Percentiles rank a stretch among this genome's conserved stretches.
Evolutionary conservation across 2,888 invertebrate species (phyloP).

Genomic region (Drosophila mulleri): DNA sequence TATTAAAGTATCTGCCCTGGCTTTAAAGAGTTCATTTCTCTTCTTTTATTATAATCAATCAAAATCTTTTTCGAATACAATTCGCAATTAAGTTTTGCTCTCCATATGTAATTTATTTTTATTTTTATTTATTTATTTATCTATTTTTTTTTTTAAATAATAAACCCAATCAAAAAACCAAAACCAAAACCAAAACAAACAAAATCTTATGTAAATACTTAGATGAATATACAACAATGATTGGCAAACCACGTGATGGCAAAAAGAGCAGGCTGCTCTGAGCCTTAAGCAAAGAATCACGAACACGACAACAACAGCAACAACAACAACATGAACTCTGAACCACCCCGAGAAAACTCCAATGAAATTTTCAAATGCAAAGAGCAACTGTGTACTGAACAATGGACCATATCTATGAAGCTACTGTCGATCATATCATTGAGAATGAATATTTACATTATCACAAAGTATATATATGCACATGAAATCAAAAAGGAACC

Average conservation of each 20-base stretch:
- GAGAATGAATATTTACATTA: conserved; percentile 3
- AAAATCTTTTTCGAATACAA: conserved; percentile 11
- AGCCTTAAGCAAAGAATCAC: conserved; percentile 60
- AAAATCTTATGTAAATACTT: conserved; percentile 78
- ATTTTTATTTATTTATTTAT: conserved; percentile 30
- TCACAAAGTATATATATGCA: conserved; percentile 3
- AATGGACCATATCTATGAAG: conserved; percentile 31
- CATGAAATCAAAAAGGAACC: conserved; percentile 25
- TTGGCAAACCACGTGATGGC: conserved; percentile 85
- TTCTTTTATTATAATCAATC: neutral
- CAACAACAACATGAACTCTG: conserved; percentile 21
- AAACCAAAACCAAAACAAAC: neutral
- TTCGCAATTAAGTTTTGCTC: conserved; percentile 33
- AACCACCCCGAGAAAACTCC: conserved; percentile 11
- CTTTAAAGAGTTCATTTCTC: conserved; percentile 1
- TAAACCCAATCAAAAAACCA: conserved; percentile 59
- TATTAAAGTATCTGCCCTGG: conserved; percentile 25
- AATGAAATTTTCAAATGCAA: conserved; percentile 24
- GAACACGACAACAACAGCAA: conserved; percentile 27
- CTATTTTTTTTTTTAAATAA: conserved; percentile 36
- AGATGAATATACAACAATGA: conserved; percentile 85
- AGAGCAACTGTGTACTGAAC: conserved; percentile 21
- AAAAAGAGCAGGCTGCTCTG: conserved; percentile 85
- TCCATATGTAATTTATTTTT: conserved; percentile 20
- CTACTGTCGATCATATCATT: conserved; percentile 16